Base-by-base conservation (phyloP, 2,888 invertebrate species). In the Watsonalla binaria region DNA sequence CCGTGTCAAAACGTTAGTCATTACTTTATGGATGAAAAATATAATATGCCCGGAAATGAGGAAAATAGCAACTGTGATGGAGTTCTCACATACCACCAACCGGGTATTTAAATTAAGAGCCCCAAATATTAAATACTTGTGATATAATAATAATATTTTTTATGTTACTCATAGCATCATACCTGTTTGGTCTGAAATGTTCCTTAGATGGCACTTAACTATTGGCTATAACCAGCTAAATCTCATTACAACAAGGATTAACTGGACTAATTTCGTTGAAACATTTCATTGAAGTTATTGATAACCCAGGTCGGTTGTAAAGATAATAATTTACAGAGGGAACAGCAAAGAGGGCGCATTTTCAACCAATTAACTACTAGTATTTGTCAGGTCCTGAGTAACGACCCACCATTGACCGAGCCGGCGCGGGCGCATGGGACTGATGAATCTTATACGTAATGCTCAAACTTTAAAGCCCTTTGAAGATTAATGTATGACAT, bases 331-430 rank as follows among this genome's bases (percentile, higher is more conserved):
- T 84, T 86, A 86, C 78, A 65, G 77, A 69, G 76, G 70, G 74
- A 72, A 75, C 75, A 65, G 68, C 58, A 66, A 62, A 65, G 62
- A 59, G 57, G 62, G 69, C 69, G 63, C 63, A 65, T 74, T 76
- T 82, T 78, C 81, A 66, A 76, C 83, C 84, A 86, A 86, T 86
- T 86, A 85, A 80, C 77, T 61, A 68, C 58, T 68, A 70, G 76
- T 76, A 82, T 84, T 84, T 82, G 84, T 83, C 82, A 79, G 78
- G 66, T 67, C 60, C 62, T 63, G 78, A 82, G 73, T 78, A 81
- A 82, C 79, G 78, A 74, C 63, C 66, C 62, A 63, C 65, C 59
- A 70, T 72, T 73, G 74, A 74, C 67, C 65, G 70, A 60, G 70
- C 63, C 60, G 56, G 59, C 58, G 46, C 56, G 24, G 24, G 24